Percentiles rank a stretch among this genome's conserved stretches.
Conservation (phyloP, 1,140 invertebrate genomes). For the Thaumetopoea pityocampa region DNA sequence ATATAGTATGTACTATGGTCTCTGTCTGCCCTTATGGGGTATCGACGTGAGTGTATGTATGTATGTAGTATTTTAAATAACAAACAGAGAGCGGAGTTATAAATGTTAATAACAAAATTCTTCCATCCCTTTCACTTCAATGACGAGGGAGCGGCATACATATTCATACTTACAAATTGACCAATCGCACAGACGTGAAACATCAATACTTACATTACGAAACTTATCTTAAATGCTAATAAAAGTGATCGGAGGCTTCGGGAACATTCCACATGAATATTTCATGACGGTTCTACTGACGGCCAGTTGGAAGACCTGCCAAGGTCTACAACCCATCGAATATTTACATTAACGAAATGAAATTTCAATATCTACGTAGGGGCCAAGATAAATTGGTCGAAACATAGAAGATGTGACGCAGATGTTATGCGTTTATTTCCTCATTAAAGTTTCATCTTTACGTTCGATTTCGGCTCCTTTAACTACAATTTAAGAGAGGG, state of each 20-base stretch:
- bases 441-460: constrained; percentile 41
- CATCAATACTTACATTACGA: constrained; percentile 35
- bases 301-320: constrained; percentile 20
- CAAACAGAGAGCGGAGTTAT: too few species aligned
- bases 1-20: too few species aligned
- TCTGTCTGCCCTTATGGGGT: too few species aligned
- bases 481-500: constrained; percentile 21
- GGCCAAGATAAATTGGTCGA: constrained; percentile 20
- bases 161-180: constrained; percentile 26
- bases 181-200: constrained; percentile 27
- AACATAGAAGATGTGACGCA: constrained; percentile 21
- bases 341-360: neutral
- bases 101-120: too few species aligned
- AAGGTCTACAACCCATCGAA: neutral
- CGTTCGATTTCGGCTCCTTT: constrained; percentile 23
- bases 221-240: constrained; percentile 48
- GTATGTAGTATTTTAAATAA: too few species aligned
- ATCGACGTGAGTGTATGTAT: too few species aligned
- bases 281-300: constrained; percentile 34
- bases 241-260: constrained; percentile 31
- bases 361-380: neutral
- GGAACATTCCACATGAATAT: constrained; percentile 34
- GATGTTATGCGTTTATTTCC: constrained; percentile 40
- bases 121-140: too few species aligned
- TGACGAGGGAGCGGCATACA: too few species aligned